Percentiles rank a stretch among this genome's conserved stretches.
Conservation (phyloP, 1,140 invertebrate genomes). For the Holcopasites calliopsidis region DNA sequence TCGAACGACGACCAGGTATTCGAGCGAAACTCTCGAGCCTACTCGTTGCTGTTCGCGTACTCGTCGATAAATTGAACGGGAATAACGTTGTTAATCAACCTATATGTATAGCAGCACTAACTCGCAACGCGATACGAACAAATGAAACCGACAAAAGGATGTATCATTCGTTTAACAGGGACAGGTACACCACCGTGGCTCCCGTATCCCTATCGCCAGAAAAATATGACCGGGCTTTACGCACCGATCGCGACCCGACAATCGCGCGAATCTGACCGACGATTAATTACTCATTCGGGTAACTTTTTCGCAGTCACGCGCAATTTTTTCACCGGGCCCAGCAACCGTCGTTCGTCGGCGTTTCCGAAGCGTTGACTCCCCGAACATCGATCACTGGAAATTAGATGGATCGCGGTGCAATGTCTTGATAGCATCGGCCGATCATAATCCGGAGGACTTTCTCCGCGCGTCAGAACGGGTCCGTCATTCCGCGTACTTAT, state of each 20-base stretch:
- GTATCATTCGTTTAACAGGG: constrained; percentile 1
- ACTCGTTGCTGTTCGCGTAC: not conserved
- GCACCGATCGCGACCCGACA: not conserved
- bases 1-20: not conserved
- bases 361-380: not conserved
- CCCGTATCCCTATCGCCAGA: not conserved
- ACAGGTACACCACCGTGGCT: not conserved
- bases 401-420: constrained; percentile 23
- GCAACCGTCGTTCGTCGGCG: not conserved
- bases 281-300: constrained; percentile 3
- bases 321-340: not conserved
- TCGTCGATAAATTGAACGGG: not conserved
- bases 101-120: not conserved
- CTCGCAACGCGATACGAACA: not conserved
- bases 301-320: constrained; percentile 13
- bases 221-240: not conserved
- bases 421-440: constrained; percentile 8
- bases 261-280: constrained; percentile 9
- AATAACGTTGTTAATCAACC: no score
- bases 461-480: constrained; percentile 7
- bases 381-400: constrained; percentile 23
- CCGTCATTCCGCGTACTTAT: not conserved
- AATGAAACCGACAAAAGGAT: not conserved
- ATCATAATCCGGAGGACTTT: not conserved
- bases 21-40: not conserved